Evolutionary conservation across 2,888 invertebrate species (phyloP).

Genomic region (Drymonia ruficornis): DNA sequence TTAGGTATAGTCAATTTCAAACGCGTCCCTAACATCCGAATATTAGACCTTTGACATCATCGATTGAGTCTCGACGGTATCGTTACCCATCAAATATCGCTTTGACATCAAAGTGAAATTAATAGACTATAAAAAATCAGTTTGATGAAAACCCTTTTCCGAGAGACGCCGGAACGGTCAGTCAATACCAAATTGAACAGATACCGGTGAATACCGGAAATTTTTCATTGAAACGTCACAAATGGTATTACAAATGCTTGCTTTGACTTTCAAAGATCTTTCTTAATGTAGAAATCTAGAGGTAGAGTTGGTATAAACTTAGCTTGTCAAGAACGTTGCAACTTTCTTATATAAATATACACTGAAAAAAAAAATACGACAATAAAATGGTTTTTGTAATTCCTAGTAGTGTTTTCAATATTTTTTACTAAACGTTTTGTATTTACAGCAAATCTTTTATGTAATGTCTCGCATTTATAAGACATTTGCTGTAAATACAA

Average conservation of each 20-base stretch:
- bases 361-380: too few relatives aligned
- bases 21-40: not conserved
- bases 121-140: constrained; percentile 23
- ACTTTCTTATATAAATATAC: too few relatives aligned
- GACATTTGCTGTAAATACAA: too few relatives aligned
- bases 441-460: too few relatives aligned
- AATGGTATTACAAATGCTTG: not conserved
- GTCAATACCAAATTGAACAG: constrained; percentile 10
- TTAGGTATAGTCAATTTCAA: not conserved
- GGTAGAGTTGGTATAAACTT: too few relatives aligned
- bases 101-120: constrained; percentile 30
- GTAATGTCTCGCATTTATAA: too few relatives aligned
- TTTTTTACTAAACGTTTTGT: too few relatives aligned
- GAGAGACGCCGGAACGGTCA: constrained; percentile 3
- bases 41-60: not conserved
- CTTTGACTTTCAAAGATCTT: not conserved
- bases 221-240: constrained; percentile 13
- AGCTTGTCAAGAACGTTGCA: too few relatives aligned
- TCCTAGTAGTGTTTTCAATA: too few relatives aligned
- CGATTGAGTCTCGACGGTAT: not conserved
- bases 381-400: too few relatives aligned
- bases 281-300: not conserved
- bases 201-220: constrained; percentile 13
- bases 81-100: constrained; percentile 10
- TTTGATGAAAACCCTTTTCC: constrained; percentile 22